These are phyloP conservation scores for Pseudopleuronectes americanus DNA, from an alignment of 2,797 vertebrate species.

Conservation along the genomic window DNA sequence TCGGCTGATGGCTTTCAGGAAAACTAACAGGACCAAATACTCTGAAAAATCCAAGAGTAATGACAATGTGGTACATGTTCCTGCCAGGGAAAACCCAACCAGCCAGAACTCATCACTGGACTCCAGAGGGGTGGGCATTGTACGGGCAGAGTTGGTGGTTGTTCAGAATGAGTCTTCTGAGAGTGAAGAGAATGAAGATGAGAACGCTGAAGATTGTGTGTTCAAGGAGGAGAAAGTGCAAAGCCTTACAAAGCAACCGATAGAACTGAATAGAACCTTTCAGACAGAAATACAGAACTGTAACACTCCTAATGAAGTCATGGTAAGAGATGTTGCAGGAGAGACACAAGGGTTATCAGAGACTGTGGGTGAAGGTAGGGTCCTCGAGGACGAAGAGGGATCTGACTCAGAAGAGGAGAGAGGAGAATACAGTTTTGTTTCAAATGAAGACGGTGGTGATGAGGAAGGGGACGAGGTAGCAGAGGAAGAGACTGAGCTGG, in stretches of 20 bases:
- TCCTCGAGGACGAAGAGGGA: constrained; percentile 47
- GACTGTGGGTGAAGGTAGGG: constrained; percentile 50
- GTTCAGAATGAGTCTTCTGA: constrained; percentile 89
- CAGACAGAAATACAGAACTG: constrained; percentile 41
- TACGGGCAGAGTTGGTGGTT: constrained; percentile 84
- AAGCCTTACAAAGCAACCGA: constrained; percentile 31
- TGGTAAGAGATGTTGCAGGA: constrained; percentile 21
- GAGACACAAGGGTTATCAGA: constrained; percentile 43
- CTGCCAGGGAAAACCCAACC: constrained; percentile 53
- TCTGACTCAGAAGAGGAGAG: constrained; percentile 38
- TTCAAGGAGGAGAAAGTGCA: constrained; percentile 73
- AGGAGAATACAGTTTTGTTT: constrained; percentile 27
- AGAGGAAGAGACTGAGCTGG: constrained; percentile 75
- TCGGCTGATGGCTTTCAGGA: constrained; percentile 60
- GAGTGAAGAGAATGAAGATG: constrained; percentile 82
- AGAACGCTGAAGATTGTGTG: constrained; percentile 69
- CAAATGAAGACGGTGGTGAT: constrained; percentile 33
- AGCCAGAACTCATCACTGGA: constrained; percentile 57
- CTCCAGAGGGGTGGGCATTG: constrained; percentile 72
- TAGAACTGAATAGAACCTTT: constrained; percentile 40
- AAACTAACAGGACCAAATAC: constrained; percentile 51
- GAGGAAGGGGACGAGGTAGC: constrained; percentile 68
- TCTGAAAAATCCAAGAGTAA: constrained; percentile 62
- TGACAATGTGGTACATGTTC: constrained; percentile 37
- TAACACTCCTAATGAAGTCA: constrained; percentile 17